phyloP scores from a whole-genome alignment of 2,888 invertebrate genomes.

The Watsonalla cultraria region DNA sequence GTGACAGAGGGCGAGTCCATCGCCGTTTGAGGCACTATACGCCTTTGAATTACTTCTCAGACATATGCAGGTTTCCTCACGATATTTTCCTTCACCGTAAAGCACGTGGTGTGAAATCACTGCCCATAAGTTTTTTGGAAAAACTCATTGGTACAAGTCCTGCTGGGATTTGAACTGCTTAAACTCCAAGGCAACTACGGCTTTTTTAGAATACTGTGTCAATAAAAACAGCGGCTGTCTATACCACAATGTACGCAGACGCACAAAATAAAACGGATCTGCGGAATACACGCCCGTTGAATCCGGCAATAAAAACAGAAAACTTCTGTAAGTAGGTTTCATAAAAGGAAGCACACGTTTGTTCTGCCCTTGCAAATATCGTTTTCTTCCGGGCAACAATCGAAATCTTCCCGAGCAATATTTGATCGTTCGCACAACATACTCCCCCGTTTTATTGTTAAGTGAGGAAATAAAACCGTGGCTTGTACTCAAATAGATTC shows the following conservation, averaged over 20 bases:
- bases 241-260: conserved; percentile 2
- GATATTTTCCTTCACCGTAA: too few relatives aligned
- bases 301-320: conserved; percentile 37
- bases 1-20: too few relatives aligned
- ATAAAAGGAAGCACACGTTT: conserved; percentile 42
- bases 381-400: conserved; percentile 31
- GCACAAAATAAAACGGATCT: conserved; percentile 16
- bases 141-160: too few relatives aligned
- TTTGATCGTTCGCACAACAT: conserved; percentile 27
- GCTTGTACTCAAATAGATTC: conserved; percentile 9
- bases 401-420: conserved; percentile 31
- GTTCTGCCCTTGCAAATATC: conserved; percentile 41
- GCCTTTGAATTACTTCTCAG: too few relatives aligned
- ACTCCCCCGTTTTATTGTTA: conserved; percentile 13
- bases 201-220: too few relatives aligned
- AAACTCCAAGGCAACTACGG: too few relatives aligned
- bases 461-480: conserved; percentile 14
- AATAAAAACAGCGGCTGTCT: conserved; percentile 2
- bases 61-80: too few relatives aligned
- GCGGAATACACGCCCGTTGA: conserved; percentile 28
- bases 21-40: too few relatives aligned
- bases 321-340: conserved; percentile 39
- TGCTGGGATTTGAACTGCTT: too few relatives aligned
- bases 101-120: too few relatives aligned
- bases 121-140: too few relatives aligned